phyloP scores from a whole-genome alignment of 1,140 invertebrate species.

The Bombus balteatus region DNA sequence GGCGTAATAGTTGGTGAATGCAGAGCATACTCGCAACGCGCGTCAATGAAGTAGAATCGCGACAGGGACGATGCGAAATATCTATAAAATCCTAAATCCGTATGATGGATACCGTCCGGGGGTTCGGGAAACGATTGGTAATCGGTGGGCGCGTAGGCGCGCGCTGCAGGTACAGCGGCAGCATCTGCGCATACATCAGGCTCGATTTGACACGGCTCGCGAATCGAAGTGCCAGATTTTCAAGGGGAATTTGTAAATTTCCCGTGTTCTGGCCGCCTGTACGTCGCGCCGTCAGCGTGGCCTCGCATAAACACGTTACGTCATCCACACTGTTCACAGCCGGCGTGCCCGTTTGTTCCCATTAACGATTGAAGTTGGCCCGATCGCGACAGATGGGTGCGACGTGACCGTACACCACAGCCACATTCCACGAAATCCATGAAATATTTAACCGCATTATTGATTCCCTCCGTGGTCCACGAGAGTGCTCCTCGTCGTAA shows the following conservation, averaged over 20 bases:
- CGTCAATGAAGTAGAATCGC: conserved; percentile 20
- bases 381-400: conserved; percentile 78
- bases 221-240: conserved; percentile 71
- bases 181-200: conserved; percentile 72
- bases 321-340: conserved; percentile 69
- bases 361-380: conserved; percentile 79
- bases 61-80: conserved; percentile 8
- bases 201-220: conserved; percentile 60
- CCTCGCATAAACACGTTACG: conserved; percentile 72
- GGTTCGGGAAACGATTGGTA: conserved; percentile 47
- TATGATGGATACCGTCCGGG: conserved; percentile 36
- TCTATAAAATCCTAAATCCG: conserved; percentile 45
- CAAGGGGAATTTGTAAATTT: conserved; percentile 75
- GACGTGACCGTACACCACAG: conserved; percentile 76
- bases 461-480: conserved; percentile 75
- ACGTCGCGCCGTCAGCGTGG: conserved; percentile 50
- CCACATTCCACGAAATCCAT: conserved; percentile 78
- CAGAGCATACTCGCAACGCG: neutral
- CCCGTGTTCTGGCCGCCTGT: conserved; percentile 61
- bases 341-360: conserved; percentile 73
- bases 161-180: conserved; percentile 67
- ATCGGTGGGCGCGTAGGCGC: conserved; percentile 63
- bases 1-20: neutral
- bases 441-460: conserved; percentile 80
- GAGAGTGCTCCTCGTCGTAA: conserved; percentile 73